Percentiles rank a stretch among this genome's conserved stretches.
Evolutionary conservation across 2,113 vertebrate species (phyloP).

Genomic region (Pitta sordida): DNA sequence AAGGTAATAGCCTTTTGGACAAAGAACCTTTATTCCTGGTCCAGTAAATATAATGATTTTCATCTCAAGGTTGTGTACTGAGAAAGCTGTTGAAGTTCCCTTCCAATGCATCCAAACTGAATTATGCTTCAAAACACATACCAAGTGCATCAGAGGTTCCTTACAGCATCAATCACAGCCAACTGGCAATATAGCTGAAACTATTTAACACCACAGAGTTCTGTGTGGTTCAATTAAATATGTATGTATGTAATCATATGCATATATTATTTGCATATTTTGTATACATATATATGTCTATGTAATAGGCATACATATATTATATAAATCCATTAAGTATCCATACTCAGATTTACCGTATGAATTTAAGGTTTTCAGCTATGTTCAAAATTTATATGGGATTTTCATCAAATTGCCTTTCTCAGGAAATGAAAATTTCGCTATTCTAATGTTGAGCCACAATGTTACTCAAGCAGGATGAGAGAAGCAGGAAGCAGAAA

Average conservation of each 20-base stretch:
- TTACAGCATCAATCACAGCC: not conserved
- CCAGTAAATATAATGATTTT: slow-evolving; percentile 54
- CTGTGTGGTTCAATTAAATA: slow-evolving; percentile 18
- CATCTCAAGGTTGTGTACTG: slow-evolving; percentile 51
- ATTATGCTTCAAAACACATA: slow-evolving; percentile 28
- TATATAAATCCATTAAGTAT: not conserved
- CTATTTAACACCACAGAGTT: slow-evolving; percentile 9
- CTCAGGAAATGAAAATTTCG: not conserved
- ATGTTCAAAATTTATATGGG: slow-evolving; percentile 1
- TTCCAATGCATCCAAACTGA: slow-evolving; percentile 54
- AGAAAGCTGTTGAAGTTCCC: slow-evolving; percentile 47
- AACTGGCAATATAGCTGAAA: not conserved
- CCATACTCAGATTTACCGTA: not conserved
- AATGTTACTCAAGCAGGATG: not conserved
- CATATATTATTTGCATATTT: too few species aligned
- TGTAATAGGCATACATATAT: too few species aligned
- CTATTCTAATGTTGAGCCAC: slow-evolving; percentile 17
- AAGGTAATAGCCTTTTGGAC: slow-evolving; percentile 51
- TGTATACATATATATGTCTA: too few species aligned
- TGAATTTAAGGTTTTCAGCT: slow-evolving; percentile 30
- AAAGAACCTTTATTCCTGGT: slow-evolving; percentile 36
- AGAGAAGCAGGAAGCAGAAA: not conserved
- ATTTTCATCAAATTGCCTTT: slow-evolving; percentile 25
- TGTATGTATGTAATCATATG: too few species aligned
- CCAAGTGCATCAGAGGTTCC: slow-evolving; percentile 26